These are phyloP conservation scores for Mus spretus DNA, from an alignment of 2,797 vertebrate species.

Conservation along the genomic window DNA sequence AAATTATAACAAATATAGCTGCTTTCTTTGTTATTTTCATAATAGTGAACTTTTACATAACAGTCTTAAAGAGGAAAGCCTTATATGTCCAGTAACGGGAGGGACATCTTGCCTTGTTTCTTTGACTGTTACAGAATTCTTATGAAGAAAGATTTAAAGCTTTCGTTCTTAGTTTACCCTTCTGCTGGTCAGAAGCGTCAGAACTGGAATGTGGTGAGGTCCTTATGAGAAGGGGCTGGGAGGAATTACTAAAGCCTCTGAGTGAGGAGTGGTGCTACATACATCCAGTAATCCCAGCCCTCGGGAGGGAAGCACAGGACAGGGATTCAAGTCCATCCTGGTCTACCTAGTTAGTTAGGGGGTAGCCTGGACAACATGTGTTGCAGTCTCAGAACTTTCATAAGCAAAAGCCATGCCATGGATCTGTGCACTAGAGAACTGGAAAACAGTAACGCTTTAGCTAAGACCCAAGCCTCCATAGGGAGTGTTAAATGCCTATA, in stretches of 20 bases:
- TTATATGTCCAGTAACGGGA: neutral
- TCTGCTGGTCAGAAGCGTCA: neutral
- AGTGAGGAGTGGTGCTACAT: neutral
- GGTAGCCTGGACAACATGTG: neutral
- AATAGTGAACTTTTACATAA: neutral
- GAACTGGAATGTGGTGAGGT: neutral
- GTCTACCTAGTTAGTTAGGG: neutral
- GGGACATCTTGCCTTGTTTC: neutral
- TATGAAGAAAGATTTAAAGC: neutral
- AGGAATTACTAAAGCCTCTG: slow-evolving; percentile 31
- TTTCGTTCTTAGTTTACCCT: neutral
- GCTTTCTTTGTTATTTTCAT: slow-evolving; percentile 39
- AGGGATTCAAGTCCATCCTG: neutral
- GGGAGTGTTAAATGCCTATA: neutral
- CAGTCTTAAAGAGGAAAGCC: neutral
- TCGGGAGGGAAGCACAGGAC: neutral
- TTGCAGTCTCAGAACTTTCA: neutral
- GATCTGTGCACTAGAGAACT: neutral
- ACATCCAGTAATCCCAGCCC: neutral
- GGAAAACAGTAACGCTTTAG: slow-evolving; percentile 1
- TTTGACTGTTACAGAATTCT: slow-evolving; percentile 17
- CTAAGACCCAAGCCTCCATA: neutral
- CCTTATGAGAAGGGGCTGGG: neutral
- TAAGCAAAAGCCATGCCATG: neutral
- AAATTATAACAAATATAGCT: neutral